Percentiles rank a stretch among this genome's conserved stretches.
Conservation (phyloP, 2,113 vertebrate species). For the Zosterops lateralis region DNA sequence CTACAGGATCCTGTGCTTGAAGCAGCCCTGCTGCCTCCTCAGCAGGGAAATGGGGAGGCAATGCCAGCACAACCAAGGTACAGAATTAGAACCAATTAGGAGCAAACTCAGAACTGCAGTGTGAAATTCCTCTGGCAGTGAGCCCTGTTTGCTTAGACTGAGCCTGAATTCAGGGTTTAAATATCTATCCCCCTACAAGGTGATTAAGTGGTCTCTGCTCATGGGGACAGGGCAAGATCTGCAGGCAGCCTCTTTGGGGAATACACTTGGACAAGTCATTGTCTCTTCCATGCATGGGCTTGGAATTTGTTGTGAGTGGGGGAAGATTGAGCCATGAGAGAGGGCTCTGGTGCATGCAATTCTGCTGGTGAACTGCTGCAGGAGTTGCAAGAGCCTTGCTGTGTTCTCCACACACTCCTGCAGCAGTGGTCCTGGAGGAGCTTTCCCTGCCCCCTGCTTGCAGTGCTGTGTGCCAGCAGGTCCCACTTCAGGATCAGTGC, state of each 20-base stretch:
- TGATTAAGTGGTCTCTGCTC: not conserved
- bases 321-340: not conserved
- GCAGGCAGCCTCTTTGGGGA: not conserved
- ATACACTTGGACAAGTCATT: accelerated
- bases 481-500: not conserved
- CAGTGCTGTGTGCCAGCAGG: not conserved
- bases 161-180: not conserved
- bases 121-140: not conserved
- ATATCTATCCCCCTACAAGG: not conserved
- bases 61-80: not conserved
- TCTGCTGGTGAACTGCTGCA: not conserved
- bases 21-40: not conserved
- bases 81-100: not conserved
- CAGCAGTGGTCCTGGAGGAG: accelerated
- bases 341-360: not conserved
- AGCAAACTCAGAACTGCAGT: not conserved
- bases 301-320: not conserved
- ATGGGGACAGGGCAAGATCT: not conserved
- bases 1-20: not conserved
- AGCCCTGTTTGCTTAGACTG: not conserved
- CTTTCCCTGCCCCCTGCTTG: not conserved
- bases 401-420: not conserved
- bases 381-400: not conserved
- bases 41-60: not conserved
- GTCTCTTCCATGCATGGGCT: not conserved